Percentiles rank a stretch among this genome's conserved stretches.
Conservation (phyloP, 2,113 vertebrate genomes). For the Kobus ellipsiprymnus region DNA sequence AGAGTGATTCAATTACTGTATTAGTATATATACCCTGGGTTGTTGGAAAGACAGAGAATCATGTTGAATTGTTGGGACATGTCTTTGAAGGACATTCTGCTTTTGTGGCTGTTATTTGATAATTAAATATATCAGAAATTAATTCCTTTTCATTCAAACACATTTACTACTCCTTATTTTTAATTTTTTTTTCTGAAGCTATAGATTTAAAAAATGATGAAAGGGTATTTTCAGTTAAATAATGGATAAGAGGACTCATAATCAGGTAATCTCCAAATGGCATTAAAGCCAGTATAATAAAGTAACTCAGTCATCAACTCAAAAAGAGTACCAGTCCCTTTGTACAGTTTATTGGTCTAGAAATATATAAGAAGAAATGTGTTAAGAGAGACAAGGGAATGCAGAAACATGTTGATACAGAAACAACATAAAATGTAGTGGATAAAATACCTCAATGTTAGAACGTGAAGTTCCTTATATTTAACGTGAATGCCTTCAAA, state of each 20-base stretch:
- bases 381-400: not conserved
- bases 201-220: not conserved
- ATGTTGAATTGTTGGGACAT: not conserved
- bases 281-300: not conserved
- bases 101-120: not conserved
- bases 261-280: not conserved
- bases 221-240: not conserved
- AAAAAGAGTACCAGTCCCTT: not conserved
- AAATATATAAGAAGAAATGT: not conserved
- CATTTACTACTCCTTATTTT: not conserved
- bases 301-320: not conserved
- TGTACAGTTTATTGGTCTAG: not conserved
- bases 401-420: not conserved
- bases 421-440: not conserved
- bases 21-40: not conserved
- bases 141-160: not conserved
- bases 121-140: not conserved
- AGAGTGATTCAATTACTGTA: not conserved
- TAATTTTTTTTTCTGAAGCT: not conserved
- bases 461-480: not conserved
- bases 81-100: not conserved
- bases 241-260: not conserved
- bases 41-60: not conserved
- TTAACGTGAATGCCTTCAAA: not conserved
- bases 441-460: not conserved